Evolutionary conservation across 1,140 invertebrate species (phyloP), one percentile per base, ranked within the genome.

Genomic region (Odontomachus brunneus): DNA sequence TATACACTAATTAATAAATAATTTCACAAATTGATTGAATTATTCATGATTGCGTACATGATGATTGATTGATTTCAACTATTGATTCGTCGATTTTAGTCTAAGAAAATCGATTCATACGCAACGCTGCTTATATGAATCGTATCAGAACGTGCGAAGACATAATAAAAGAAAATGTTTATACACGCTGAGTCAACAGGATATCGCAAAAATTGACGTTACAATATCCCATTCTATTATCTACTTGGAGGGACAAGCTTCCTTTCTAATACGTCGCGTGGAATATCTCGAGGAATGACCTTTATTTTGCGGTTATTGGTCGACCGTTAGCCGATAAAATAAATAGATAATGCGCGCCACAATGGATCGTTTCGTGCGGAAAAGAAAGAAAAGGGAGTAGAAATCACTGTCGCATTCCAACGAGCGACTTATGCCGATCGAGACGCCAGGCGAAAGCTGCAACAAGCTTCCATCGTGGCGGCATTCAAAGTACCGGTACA

Each of bases 351-450:
- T 73, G n/a, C 24, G 17, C n/a, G 49, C 14, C 12, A 75, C 17
- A 51, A 51, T 33, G 5, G 9, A 19, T n/a, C 29, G 44, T 33
- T 75, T 14, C 12, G 7, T 59, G 22, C 3, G 15, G 1, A 57
- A 44, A 80, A 84, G 44, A 59, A 48, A 67, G 44, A 59, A 48
- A 67, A 73, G 73, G 57, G 73, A 87, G 78, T 63, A 83, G 75
- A 87, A 86, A 82, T 74, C 81, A 49, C 59, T 81, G 4, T 86
- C 78, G 57, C 66, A 72, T 87, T 83, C 74, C 71, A 73, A 9
- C 51, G 53, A 82, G 63, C 63, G 73, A 85, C 57, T 71, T 81
- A 86, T 67, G 69, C n/a, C 85, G 63, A 71, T 74, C 84, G 84
- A 74, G 63, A 72, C 69, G 81, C 69, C 33, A 38, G 48, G 51